A percentile compares a stretch with the other conserved stretches of the same genome.
Conservation (phyloP, 2,888 invertebrate species). For the Physocephala rufipes region DNA sequence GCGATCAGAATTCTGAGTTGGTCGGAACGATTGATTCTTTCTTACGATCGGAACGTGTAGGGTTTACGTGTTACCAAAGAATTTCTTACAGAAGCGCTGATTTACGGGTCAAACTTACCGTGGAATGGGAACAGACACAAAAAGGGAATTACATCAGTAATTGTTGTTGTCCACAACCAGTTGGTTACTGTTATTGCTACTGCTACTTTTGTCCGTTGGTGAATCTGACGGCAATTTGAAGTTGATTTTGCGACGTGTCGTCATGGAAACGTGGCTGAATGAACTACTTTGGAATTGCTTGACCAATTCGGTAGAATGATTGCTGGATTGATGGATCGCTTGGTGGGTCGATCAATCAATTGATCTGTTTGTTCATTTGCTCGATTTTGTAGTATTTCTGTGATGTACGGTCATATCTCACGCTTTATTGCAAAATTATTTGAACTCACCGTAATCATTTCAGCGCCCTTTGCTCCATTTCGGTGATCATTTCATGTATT, state of each 20-base stretch:
- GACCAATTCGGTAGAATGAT: slow-evolving; percentile 27
- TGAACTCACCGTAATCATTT: slow-evolving; percentile 41
- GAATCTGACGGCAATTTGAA: slow-evolving; percentile 23
- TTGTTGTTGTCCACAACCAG: neutral
- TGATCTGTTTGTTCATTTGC: slow-evolving; percentile 33
- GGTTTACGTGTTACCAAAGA: slow-evolving; percentile 46
- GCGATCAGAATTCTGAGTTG: slow-evolving; percentile 1
- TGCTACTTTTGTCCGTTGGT: slow-evolving; percentile 20
- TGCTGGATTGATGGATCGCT: no score
- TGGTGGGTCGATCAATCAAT: slow-evolving; percentile 13
- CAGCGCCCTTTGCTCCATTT: slow-evolving; percentile 24
- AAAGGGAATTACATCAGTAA: neutral
- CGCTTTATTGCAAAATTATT: slow-evolving; percentile 49
- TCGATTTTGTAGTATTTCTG: neutral
- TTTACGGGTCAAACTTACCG: slow-evolving; percentile 30
- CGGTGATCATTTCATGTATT: slow-evolving; percentile 6
- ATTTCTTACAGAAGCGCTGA: slow-evolving; percentile 31
- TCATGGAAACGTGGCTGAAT: slow-evolving; percentile 41
- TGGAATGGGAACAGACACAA: neutral
- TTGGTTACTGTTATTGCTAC: neutral
- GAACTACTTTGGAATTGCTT: slow-evolving; percentile 47
- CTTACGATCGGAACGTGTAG: slow-evolving; percentile 5
- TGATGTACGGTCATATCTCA: slow-evolving; percentile 47
- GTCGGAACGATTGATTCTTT: slow-evolving; percentile 1
- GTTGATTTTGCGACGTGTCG: slow-evolving; percentile 28